Base-by-base conservation (phyloP, 2,113 vertebrate genomes). In the Ptilonorhynchus violaceus region DNA sequence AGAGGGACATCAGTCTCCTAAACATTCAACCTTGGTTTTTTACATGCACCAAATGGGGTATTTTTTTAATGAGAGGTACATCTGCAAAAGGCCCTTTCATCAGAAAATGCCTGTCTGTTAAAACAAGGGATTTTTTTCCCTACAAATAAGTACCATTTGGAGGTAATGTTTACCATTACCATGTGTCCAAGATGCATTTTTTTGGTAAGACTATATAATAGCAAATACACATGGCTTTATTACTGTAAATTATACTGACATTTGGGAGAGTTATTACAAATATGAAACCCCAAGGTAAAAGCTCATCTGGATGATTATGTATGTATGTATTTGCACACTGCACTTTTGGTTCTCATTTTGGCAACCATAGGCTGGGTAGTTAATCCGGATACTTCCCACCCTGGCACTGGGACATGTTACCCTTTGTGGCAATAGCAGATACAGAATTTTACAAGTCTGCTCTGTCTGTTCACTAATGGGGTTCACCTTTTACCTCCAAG, bases 401-500 rank as follows among this genome's bases (percentile, higher is more conserved):
- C 83, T 89, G 92, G 86, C 88, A 89, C 52, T 42, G 60, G 68
- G 52, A 80, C 4, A 0, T 66, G 39, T 91, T 94, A 35, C 64
- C 31, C 13, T 52, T 84, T 86, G 90, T 94, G 92, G 72, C 88
- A 95, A 73, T 18, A 88, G 20, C 60, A 92, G 85, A 94, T 78
- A 92, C 39, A 86, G 90, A 94, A 93, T 93, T 92, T 93, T 86
- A 68, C 3, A 7, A 75, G 37, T 88, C 95, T 96, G 25, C 72
- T 94, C 88, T 88, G 83, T 81, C 75, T 92, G 30, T 88, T 94
- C 35, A 46, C 44, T 92, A 89, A 90, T 60, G 37, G 88, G 14
- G 76, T 96, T 95, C 88, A 93, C 86, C 88, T 93, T 89, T 94
- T 97, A 91, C 96, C 91, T 93, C 52, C 55, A 87, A 52, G 39